Conservation (phyloP, 1,140 invertebrate species). For the Leptinotarsa texana region DNA sequence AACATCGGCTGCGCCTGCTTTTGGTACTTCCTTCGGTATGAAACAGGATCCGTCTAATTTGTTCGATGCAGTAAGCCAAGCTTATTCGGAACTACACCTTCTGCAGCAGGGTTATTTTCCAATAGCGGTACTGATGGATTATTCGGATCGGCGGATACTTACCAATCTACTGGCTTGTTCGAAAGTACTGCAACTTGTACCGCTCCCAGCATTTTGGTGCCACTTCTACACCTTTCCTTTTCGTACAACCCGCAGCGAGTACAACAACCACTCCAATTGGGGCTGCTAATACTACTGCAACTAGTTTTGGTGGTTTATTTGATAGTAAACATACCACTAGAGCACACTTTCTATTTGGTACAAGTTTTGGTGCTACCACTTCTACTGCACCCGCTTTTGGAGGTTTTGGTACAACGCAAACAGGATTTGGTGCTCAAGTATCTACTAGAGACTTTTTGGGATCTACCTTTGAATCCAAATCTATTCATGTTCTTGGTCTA, state of each 20-base stretch:
- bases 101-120: conserved; percentile 45
- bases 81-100: conserved; percentile 53
- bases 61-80: conserved; percentile 54
- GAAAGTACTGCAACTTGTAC: conserved; percentile 37
- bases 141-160: conserved; percentile 14
- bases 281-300: conserved; percentile 50
- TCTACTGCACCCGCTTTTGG: conserved; percentile 40
- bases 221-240: conserved; percentile 33
- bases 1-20: conserved; percentile 37
- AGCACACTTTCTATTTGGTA: conserved; percentile 49
- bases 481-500: background rate
- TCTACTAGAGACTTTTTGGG: conserved; percentile 57
- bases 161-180: conserved; percentile 33
- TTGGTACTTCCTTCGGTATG: conserved; percentile 55
- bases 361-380: conserved; percentile 44
- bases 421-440: conserved; percentile 59
- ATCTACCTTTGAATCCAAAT: conserved; percentile 46
- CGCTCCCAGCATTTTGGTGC: conserved; percentile 41
- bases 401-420: conserved; percentile 44
- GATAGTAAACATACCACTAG: conserved; percentile 42
- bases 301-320: conserved; percentile 35
- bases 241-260: conserved; percentile 28
- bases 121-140: conserved; percentile 36
- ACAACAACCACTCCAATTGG: conserved; percentile 50
- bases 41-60: conserved; percentile 38